Base-by-base conservation (phyloP, 2,797 vertebrate species). In the Choloepus didactylus region DNA sequence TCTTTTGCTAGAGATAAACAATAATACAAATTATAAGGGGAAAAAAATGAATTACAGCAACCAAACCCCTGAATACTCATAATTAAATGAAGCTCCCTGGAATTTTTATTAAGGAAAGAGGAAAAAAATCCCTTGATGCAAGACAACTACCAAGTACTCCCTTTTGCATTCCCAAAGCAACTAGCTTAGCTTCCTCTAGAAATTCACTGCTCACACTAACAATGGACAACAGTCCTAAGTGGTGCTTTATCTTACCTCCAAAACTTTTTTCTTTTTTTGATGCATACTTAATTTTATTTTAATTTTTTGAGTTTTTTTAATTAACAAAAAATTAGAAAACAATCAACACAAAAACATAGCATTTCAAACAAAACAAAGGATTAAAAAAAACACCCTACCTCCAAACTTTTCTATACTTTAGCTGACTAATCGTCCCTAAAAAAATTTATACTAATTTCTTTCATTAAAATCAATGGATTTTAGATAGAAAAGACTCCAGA, bases 401-500 rank as follows among this genome's bases (percentile, higher is more conserved):
- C 35, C 67, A 92, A 75, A 31, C 7, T 94, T 70, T 54, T 66
- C 49, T 67, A 12, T 5, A 93, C n/a, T 35, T 62, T 46, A 80
- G 44, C 62, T 91, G 59, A 41, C 82, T 77, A 88, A 86, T 29
- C 5, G 67, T 87, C 23, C 27, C 19, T 82, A 35, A 3, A 81
- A 62, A 83, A 70, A 91, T 44, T 95, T 66, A 66, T 56, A 81
- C 38, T 31, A 88, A 89, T 84, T 87, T 92, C 51, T 29, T 46
- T 95, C 67, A 66, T 62, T 94, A 94, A 91, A 91, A 83, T 79
- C 2, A 95, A 91, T 89, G 4, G 38, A 89, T 69, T 90, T 87
- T 69, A 89, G 27, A 83, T 3, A 94, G 31, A 84, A 87, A 73
- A 92, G 11, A 86, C 29, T 93, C 69, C 54, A 95, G 69, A 82